phyloP scores from a whole-genome alignment of 1,140 invertebrate genomes.

The Aphelenchoides besseyi region DNA sequence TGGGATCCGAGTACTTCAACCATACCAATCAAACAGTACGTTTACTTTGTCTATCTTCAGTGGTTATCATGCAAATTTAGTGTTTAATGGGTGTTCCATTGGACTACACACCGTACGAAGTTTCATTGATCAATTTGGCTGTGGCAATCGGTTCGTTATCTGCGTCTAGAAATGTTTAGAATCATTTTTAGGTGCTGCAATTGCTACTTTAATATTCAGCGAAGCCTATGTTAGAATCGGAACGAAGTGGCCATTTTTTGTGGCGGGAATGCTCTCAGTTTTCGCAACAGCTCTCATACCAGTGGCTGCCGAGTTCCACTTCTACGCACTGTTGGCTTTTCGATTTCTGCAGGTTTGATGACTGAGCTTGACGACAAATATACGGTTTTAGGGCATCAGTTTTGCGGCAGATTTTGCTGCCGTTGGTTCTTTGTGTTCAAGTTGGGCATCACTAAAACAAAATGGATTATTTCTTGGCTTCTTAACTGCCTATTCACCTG shows the following conservation, averaged over 20 bases:
- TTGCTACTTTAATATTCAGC: conserved; percentile 31
- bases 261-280: conserved; percentile 25
- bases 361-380: too few species aligned
- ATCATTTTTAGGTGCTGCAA: too few species aligned
- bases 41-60: conserved; percentile 64
- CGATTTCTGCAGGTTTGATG: conserved; percentile 36
- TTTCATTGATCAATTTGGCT: conserved; percentile 31
- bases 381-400: conserved; percentile 31
- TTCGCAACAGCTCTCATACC: conserved; percentile 28
- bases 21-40: conserved; percentile 65
- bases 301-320: conserved; percentile 17
- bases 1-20: conserved; percentile 20
- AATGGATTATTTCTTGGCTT: conserved; percentile 28
- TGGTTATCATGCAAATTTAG: neutral
- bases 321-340: conserved; percentile 16
- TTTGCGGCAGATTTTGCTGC: conserved; percentile 33
- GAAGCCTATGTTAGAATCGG: neutral
- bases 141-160: conserved; percentile 29
- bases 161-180: too few species aligned
- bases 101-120: conserved; percentile 30
- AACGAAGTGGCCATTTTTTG: conserved; percentile 24
- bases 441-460: conserved; percentile 34
- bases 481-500: conserved; percentile 30
- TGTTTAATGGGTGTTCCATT: too few species aligned
- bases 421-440: conserved; percentile 26